Evolutionary conservation across 1,140 invertebrate species (phyloP).

Genomic region (Drosophila nannoptera): DNA sequence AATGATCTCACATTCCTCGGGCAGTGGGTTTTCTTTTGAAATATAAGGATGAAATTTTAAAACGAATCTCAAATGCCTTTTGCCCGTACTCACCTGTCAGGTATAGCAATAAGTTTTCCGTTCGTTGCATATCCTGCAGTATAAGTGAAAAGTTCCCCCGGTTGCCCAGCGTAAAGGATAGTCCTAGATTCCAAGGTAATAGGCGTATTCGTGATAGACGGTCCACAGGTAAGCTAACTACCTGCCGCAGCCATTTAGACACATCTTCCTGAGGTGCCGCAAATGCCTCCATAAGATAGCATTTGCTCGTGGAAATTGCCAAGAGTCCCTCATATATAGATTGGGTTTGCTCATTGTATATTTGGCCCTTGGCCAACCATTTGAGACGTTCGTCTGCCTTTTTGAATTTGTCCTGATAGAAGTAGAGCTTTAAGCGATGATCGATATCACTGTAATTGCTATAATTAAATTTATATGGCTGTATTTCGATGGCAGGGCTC

Average conservation of each 20-base stretch:
- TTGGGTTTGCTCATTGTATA: slow-evolving; percentile 77
- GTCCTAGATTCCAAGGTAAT: slow-evolving; percentile 73
- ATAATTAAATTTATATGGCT: slow-evolving; percentile 81
- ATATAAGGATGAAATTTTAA: neutral
- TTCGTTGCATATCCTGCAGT: slow-evolving; percentile 66
- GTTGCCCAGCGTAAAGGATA: slow-evolving; percentile 55
- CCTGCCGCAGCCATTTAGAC: slow-evolving; percentile 68
- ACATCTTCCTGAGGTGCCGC: slow-evolving; percentile 79
- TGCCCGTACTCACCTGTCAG: slow-evolving; percentile 49
- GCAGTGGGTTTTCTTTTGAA: slow-evolving; percentile 75
- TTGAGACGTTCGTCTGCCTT: slow-evolving; percentile 81
- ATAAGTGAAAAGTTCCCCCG: slow-evolving; percentile 63
- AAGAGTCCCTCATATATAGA: slow-evolving; percentile 79
- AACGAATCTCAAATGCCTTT: neutral
- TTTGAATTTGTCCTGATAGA: slow-evolving; percentile 81
- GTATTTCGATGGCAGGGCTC: slow-evolving; percentile 4
- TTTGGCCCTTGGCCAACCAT: slow-evolving; percentile 80
- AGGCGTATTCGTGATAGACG: slow-evolving; percentile 55
- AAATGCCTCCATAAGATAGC: slow-evolving; percentile 81
- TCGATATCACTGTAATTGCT: slow-evolving; percentile 81
- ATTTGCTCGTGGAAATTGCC: slow-evolving; percentile 81
- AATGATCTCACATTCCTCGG: slow-evolving; percentile 79
- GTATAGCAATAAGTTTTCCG: slow-evolving; percentile 64
- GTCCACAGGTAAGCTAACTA: slow-evolving; percentile 51
- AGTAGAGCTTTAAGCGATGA: slow-evolving; percentile 82